Percentiles rank a stretch among this genome's conserved stretches.
phyloP scores from a whole-genome alignment of 2,113 vertebrate species.

The rat (Rattus norvegicus) region DNA sequence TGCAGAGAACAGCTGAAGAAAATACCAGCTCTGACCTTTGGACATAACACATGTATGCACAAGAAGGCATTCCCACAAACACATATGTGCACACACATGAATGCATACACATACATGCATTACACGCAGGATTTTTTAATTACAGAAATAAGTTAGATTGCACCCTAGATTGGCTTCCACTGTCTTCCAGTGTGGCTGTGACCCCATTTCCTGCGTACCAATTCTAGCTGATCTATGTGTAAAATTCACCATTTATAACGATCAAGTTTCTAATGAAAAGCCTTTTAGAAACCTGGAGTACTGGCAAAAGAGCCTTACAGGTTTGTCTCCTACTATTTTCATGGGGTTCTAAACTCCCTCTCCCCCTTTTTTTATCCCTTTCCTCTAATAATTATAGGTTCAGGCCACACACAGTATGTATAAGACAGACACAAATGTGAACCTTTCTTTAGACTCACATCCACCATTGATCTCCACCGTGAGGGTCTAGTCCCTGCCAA shows the following conservation, averaged over 20 bases:
- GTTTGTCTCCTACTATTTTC: accelerated
- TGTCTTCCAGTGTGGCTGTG: too few relatives aligned
- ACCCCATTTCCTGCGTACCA: accelerated
- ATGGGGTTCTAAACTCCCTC: too few relatives aligned
- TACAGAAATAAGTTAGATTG: neutral
- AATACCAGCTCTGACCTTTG: neutral
- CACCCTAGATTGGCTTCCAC: neutral
- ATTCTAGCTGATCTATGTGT: neutral
- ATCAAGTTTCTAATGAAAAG: accelerated
- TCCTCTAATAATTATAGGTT: neutral
- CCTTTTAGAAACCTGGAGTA: neutral
- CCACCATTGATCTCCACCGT: accelerated
- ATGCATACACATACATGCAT: neutral
- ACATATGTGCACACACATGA: neutral
- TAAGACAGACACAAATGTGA: neutral
- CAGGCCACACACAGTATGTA: accelerated
- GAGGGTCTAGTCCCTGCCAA: neutral
- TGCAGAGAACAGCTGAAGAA: neutral
- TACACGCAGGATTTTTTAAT: neutral
- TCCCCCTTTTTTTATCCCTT: neutral
- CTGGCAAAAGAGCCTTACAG: neutral
- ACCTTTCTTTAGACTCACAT: neutral
- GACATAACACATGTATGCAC: neutral
- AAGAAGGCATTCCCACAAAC: neutral
- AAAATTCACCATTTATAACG: neutral